Conservation (phyloP, 2,888 invertebrate genomes). For the Ochropacha duplaris region DNA sequence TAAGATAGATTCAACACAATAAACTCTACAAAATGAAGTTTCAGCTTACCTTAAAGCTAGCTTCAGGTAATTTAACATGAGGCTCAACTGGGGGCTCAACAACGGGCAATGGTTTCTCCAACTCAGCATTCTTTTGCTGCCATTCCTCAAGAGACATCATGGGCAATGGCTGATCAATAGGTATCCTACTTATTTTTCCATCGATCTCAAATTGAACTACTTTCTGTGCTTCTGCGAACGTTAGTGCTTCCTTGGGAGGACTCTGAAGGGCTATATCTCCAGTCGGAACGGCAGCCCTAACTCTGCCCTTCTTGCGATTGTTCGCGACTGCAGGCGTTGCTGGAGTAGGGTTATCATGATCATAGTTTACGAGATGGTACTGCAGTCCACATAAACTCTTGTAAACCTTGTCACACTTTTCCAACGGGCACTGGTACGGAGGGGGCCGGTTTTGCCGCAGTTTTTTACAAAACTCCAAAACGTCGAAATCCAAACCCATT, state of each 20-base stretch:
- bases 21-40: not conserved
- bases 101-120: constrained; percentile 71
- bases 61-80: constrained; percentile 74
- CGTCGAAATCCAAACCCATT: constrained; percentile 94
- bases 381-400: constrained; percentile 94
- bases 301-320: constrained; percentile 85
- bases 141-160: constrained; percentile 87
- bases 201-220: constrained; percentile 94
- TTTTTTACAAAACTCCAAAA: constrained; percentile 92
- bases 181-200: constrained; percentile 87
- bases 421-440: constrained; percentile 93
- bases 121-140: constrained; percentile 74
- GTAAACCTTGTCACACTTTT: constrained; percentile 92
- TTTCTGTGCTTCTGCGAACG: constrained; percentile 92
- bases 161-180: constrained; percentile 86
- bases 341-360: constrained; percentile 90
- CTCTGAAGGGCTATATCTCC: constrained; percentile 79
- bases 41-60: constrained; percentile 66
- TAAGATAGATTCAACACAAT: not conserved
- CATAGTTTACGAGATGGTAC: constrained; percentile 92
- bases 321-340: constrained; percentile 84
- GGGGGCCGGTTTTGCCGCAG: constrained; percentile 90
- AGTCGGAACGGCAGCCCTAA: constrained; percentile 83
- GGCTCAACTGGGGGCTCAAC: constrained; percentile 71
- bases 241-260: constrained; percentile 87